Conservation (phyloP, 2,888 invertebrate species). For the Patella depressa region DNA sequence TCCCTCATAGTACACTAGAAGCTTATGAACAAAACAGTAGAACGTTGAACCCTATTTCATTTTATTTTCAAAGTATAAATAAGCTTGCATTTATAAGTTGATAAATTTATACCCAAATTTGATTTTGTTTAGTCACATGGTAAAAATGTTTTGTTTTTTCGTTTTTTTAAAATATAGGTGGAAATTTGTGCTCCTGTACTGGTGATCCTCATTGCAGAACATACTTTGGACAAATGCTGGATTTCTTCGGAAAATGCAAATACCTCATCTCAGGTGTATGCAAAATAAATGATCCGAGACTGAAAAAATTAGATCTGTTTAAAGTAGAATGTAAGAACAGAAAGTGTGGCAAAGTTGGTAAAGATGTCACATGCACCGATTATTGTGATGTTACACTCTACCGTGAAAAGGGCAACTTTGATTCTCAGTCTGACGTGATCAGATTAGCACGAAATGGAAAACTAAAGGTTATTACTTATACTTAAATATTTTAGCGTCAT, state of each 20-base stretch:
- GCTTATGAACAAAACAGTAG: too few relatives aligned
- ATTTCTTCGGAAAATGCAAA: constrained; percentile 4
- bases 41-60: too few relatives aligned
- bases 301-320: not conserved
- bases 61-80: too few relatives aligned
- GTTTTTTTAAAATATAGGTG: not conserved
- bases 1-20: too few relatives aligned
- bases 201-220: not conserved
- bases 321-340: not conserved
- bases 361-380: not conserved
- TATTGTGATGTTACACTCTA: not conserved
- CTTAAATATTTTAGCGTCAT: too few relatives aligned
- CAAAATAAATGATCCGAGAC: not conserved
- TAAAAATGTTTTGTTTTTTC: not conserved
- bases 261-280: not conserved
- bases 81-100: too few relatives aligned
- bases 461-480: not conserved
- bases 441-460: not conserved
- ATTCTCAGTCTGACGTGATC: not conserved
- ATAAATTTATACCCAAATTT: too few relatives aligned
- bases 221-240: not conserved
- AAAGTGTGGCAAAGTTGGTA: not conserved
- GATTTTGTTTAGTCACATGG: too few relatives aligned
- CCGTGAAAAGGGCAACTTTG: not conserved
- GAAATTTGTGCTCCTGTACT: not conserved